These are phyloP conservation scores for Hippocampus barbouri DNA, from an alignment of 2,113 vertebrate species.

Conservation along the genomic window DNA sequence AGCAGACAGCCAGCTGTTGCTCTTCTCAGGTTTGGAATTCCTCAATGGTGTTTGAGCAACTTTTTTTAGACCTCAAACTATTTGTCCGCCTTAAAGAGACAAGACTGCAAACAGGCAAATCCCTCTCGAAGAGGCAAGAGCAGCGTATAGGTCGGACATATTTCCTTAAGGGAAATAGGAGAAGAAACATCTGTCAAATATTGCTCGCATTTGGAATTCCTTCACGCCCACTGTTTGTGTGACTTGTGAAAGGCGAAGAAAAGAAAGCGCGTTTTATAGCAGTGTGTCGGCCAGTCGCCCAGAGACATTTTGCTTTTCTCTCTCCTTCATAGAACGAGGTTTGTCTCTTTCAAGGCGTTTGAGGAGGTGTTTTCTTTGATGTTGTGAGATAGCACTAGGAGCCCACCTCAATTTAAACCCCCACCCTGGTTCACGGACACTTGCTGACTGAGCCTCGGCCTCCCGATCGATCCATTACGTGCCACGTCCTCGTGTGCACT, in stretches of 20 bases:
- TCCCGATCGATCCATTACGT: constrained; percentile 55
- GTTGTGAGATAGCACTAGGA: constrained; percentile 37
- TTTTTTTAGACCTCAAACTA: background rate
- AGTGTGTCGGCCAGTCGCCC: constrained; percentile 43
- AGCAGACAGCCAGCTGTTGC: constrained; percentile 58
- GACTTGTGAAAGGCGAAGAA: constrained; percentile 23
- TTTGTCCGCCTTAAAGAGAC: background rate
- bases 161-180: constrained; percentile 4
- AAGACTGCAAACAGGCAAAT: background rate
- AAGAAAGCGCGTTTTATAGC: constrained; percentile 53
- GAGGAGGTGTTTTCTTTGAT: constrained; percentile 34
- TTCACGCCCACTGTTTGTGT: constrained; percentile 14
- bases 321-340: constrained; percentile 49
- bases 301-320: constrained; percentile 48
- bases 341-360: background rate
- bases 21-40: constrained; percentile 45
- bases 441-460: constrained; percentile 19
- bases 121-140: background rate
- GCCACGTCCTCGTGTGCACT: constrained; percentile 23
- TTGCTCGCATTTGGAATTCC: constrained; percentile 34
- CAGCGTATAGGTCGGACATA: background rate
- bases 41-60: constrained; percentile 31
- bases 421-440: constrained; percentile 6
- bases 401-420: constrained; percentile 17
- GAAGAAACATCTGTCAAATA: constrained; percentile 16